phyloP scores from a whole-genome alignment of 2,113 vertebrate species.

The Bubo scandiacus region DNA sequence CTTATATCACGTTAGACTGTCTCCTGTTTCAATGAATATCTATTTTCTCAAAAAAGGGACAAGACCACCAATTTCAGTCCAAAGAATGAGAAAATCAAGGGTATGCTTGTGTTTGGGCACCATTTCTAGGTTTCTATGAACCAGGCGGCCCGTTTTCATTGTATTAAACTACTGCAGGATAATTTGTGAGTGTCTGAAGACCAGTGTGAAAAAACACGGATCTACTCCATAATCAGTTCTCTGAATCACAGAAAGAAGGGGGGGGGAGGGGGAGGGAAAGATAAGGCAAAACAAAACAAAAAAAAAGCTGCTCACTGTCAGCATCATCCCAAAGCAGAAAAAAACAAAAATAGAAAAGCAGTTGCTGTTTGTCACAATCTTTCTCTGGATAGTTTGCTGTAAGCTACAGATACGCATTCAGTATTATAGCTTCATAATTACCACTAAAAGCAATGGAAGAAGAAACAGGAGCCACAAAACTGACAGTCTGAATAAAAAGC shows the following conservation, averaged over 20 bases:
- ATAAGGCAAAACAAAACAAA: neutral
- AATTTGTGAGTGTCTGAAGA: neutral
- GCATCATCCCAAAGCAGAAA: neutral
- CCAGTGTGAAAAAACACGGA: neutral
- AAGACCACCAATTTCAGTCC: neutral
- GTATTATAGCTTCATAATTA: constrained; percentile 3
- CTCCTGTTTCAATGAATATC: neutral
- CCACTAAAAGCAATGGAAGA: neutral
- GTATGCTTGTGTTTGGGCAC: neutral
- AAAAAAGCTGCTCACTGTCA: neutral
- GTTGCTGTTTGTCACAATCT: neutral
- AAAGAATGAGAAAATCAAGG: neutral
- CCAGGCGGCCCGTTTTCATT: neutral
- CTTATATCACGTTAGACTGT: neutral
- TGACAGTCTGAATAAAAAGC: neutral
- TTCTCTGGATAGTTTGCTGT: neutral
- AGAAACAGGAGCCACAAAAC: neutral
- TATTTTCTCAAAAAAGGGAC: neutral
- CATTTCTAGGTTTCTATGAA: neutral
- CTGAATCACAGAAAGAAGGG: neutral
- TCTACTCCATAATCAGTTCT: neutral
- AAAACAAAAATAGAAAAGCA: neutral
- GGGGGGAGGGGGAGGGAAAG: too few relatives aligned
- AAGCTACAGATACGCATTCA: neutral
- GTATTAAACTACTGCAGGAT: neutral